These are phyloP conservation scores for Bathynomus jamesi DNA, from an alignment of 1,140 invertebrate species.

Conservation along the genomic window DNA sequence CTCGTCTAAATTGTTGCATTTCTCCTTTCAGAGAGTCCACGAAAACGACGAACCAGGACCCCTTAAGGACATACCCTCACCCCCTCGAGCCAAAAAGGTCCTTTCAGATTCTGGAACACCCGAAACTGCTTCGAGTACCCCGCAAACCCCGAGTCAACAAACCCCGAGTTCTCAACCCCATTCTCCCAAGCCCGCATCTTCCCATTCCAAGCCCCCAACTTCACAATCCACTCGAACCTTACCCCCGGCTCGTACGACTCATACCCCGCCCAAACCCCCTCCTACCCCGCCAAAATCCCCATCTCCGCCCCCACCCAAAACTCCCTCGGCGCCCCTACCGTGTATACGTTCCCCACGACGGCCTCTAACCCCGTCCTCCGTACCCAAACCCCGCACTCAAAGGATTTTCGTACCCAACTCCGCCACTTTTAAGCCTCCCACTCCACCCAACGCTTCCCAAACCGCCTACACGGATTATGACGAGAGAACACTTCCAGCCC, in stretches of 20 bases:
- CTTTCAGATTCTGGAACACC: slow-evolving; percentile 2
- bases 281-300: slow-evolving; percentile 18
- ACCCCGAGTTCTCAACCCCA: background rate
- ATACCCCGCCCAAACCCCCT: slow-evolving; percentile 13
- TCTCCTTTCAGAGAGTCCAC: background rate
- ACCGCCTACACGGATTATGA: slow-evolving; percentile 80
- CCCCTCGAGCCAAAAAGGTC: slow-evolving; percentile 18
- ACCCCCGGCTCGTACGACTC: slow-evolving; percentile 10
- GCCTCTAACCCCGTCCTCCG: background rate
- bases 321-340: slow-evolving; percentile 43
- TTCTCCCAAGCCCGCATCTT: slow-evolving; percentile 11
- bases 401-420: slow-evolving; percentile 40
- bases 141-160: background rate
- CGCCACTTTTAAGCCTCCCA: background rate
- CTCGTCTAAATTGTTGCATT: no score
- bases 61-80: slow-evolving; percentile 24
- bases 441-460: slow-evolving; percentile 40
- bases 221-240: slow-evolving; percentile 3
- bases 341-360: slow-evolving; percentile 37
- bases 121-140: background rate
- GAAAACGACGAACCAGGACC: background rate
- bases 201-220: slow-evolving; percentile 22
- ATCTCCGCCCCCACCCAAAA: slow-evolving; percentile 41
- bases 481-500: slow-evolving; percentile 68
- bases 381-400: slow-evolving; percentile 35